A percentile compares a stretch with the other conserved stretches of the same genome.
Conservation (phyloP, 2,888 invertebrate genomes). For the Epirrhoe alternata region DNA sequence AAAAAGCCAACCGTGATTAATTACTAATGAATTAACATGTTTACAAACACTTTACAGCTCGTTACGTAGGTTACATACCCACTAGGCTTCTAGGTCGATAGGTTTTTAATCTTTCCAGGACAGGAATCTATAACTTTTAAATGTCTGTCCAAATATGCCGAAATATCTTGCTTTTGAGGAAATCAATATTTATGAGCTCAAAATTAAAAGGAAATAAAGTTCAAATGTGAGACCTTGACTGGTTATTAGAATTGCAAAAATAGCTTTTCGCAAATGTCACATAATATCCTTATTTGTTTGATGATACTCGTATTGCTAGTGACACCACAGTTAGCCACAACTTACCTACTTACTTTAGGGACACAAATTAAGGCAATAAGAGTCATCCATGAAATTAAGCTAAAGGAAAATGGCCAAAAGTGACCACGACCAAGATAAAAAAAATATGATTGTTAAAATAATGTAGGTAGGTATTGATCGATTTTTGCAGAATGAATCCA, state of each 20-base stretch:
- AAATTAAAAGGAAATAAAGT: conserved; percentile 37
- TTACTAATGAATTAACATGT: conserved; percentile 1
- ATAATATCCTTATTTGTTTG: conserved; percentile 38
- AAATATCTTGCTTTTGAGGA: neutral
- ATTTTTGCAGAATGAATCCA: neutral
- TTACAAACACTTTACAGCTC: neutral
- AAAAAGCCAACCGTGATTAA: neutral
- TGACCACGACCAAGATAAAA: too few species aligned
- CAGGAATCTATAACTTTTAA: neutral
- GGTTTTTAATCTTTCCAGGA: neutral
- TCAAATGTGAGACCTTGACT: conserved; percentile 56
- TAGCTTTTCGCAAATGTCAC: conserved; percentile 55
- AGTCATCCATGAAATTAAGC: too few species aligned
- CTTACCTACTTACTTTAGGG: neutral
- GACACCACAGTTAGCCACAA: conserved; percentile 2
- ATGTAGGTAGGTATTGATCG: neutral
- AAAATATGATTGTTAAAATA: neutral
- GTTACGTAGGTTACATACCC: neutral
- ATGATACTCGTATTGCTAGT: conserved; percentile 17
- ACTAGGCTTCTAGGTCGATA: neutral
- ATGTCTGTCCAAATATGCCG: neutral
- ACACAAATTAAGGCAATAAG: neutral
- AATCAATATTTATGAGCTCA: conserved; percentile 38
- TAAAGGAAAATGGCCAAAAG: too few species aligned
- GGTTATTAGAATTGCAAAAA: conserved; percentile 58